Base-by-base conservation (phyloP, 2,888 invertebrate genomes). In the Alloplasta piceator region DNA sequence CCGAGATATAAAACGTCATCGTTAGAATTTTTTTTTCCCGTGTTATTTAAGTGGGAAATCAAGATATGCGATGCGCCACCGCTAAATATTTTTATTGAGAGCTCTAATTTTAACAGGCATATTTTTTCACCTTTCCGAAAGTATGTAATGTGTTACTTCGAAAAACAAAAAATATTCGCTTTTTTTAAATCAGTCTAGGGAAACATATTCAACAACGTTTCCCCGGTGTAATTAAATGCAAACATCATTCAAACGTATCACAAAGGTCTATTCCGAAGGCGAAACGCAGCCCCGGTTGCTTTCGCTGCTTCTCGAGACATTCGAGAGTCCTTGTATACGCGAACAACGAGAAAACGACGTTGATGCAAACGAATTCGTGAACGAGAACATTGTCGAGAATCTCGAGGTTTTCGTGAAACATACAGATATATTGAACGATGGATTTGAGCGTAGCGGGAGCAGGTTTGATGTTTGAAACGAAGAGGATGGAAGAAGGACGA, bases 211-310 rank as follows among this genome's bases (percentile, higher is more conserved):
- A 64, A 50, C n/a, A n/a, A 50, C 72, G 52, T 70, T 64, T 48
- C 16, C 77, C 4, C 43, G 12, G 38, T 56, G 43, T 79, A 70
- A 74, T 75, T 75, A 75, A 71, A 75, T 7, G 55, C 60, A 75
- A 80, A 80, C 64, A 75, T 70, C 60, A 55, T 61, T 67, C 60
- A 56, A 72, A 75, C 52, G 50, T 16, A 9, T 61, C 9, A 43
- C 16, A 6, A 38, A 76, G 52, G 46, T 52, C n/a, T 50, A 41
- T 48, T 38, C 14, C 5, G 16, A 38, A 39, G 48, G 16, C 36
- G 9, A 6, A 39, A 36, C 3, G 26, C 26, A 26, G 3, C 26
- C 26, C 26, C 26, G 26, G 26, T 26, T 26, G 26, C 26, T 26
- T 26, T 26, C 3, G 26, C 26, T 26, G 46, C 48, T 46, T 38